Conservation (phyloP, 2,113 vertebrate genomes). For the Maccullochella peelii region DNA sequence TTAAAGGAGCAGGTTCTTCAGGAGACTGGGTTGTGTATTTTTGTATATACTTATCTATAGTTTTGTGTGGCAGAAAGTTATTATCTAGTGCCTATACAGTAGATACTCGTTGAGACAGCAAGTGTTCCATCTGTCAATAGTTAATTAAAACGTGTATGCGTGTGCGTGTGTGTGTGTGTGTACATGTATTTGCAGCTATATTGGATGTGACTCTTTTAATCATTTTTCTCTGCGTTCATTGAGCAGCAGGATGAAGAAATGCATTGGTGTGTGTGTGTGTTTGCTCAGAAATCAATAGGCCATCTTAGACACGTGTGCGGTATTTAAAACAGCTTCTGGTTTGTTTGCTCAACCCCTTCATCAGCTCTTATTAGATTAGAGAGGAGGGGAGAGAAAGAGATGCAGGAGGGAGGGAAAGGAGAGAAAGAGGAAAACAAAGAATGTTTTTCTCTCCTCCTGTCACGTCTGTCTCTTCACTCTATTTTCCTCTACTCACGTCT, state of each 20-base stretch:
- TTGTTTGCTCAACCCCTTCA: conserved; percentile 46
- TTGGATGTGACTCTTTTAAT: conserved; percentile 12
- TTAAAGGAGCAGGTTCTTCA: neutral
- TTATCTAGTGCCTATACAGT: neutral
- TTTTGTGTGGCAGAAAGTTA: neutral
- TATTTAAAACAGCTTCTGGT: conserved; percentile 47
- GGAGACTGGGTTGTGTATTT: neutral
- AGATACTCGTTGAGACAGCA: neutral
- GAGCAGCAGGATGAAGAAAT: conserved; percentile 15
- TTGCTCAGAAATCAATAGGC: conserved; percentile 42
- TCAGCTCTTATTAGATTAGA: conserved; percentile 9
- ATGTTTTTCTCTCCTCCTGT: neutral
- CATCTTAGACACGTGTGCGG: conserved; percentile 29
- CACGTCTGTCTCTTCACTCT: conserved; percentile 37
- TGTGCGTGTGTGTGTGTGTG: neutral
- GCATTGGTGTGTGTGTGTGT: neutral
- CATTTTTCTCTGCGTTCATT: conserved; percentile 12
- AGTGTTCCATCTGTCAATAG: conserved; percentile 46
- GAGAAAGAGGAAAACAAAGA: neutral
- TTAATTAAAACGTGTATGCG: conserved; percentile 48
- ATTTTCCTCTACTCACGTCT: conserved; percentile 17
- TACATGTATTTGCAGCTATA: conserved; percentile 8
- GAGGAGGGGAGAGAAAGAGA: neutral
- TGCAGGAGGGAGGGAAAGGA: neutral
- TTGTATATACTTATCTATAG: neutral